Base-by-base conservation (phyloP, 2,888 invertebrate species). In the Polietes domitor region DNA sequence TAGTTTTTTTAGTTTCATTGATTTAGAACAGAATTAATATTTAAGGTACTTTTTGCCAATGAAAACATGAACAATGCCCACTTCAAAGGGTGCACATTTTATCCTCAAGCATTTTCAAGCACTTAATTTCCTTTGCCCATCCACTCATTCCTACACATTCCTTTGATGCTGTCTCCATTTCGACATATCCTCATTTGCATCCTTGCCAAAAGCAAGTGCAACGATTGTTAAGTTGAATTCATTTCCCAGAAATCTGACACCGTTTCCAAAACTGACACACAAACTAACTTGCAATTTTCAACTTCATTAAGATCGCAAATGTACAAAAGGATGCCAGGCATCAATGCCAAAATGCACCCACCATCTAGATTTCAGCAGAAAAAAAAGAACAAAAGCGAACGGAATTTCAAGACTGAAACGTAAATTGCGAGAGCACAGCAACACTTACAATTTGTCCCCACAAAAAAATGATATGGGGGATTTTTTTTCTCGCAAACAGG, bases 221-320 rank as follows among this genome's bases (percentile, higher is more conserved):
- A 15, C 15, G n/a, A 28, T 28, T 61, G n/a, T 26, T n/a, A 32
- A 28, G 28, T 28, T 61, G 32, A 61, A 61, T 28, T 61, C 28
- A 61, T 61, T 61, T 26, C 65, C 65, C 37, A 65, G 32, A 37
- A 65, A 65, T 28, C 41, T 65, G 65, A 65, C 65, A 65, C 65
- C 65, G 41, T 71, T 74, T 37, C 37, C 41, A 15, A 19, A 28
- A 72, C 55, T 68, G 10, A 32, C 9, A 28, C 37, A 7, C 41
- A 41, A 72, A 71, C 72, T 65, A 78, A 83, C 19, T 65, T 72
- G 76, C 77, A 78, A 84, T 84, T 84, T 84, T 84, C 81, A 78
- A 76, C 84, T 78, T 84, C 78, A 84, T 84, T 84, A 78, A 37
- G 19, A 78, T 68, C 24, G 41, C 43, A 68, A 65, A 65, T 65